Percentiles rank a stretch among this genome's conserved stretches.
Conservation (phyloP, 1,140 invertebrate species). For the Brachionus paranguensis region DNA sequence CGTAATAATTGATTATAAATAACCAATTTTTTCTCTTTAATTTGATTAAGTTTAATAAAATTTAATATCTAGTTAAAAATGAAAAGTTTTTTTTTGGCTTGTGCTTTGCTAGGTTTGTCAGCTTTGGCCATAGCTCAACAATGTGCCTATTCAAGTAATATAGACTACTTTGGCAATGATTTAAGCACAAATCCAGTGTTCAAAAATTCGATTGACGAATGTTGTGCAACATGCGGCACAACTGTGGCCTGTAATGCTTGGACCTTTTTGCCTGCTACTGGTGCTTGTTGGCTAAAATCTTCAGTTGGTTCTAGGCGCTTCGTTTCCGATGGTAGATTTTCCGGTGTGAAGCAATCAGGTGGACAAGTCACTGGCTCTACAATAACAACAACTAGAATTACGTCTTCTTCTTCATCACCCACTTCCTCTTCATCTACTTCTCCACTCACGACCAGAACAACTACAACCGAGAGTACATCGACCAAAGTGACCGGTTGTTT, state of each 20-base stretch:
- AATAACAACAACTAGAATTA: background rate
- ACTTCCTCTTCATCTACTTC: background rate
- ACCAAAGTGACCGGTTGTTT: conserved; percentile 7
- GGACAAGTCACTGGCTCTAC: background rate
- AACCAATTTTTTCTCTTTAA: background rate
- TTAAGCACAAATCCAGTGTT: background rate
- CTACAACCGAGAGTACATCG: background rate
- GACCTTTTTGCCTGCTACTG: background rate
- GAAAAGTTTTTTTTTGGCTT: background rate
- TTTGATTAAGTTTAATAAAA: background rate
- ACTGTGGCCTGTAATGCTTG: background rate
- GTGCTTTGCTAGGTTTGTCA: background rate
- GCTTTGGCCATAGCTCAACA: background rate
- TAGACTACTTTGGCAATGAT: conserved; percentile 37
- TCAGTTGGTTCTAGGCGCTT: conserved; percentile 14
- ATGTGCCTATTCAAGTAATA: conserved; percentile 7
- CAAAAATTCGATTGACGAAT: background rate
- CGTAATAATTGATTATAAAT: background rate
- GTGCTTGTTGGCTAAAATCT: conserved; percentile 34
- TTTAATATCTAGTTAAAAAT: conserved; percentile 3
- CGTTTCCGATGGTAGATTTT: background rate
- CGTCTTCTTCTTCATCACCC: background rate
- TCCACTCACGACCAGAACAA: background rate
- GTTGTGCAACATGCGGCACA: background rate
- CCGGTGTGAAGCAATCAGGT: background rate